Base-by-base conservation (phyloP, 2,113 vertebrate genomes). In the Corythaeola cristata region DNA sequence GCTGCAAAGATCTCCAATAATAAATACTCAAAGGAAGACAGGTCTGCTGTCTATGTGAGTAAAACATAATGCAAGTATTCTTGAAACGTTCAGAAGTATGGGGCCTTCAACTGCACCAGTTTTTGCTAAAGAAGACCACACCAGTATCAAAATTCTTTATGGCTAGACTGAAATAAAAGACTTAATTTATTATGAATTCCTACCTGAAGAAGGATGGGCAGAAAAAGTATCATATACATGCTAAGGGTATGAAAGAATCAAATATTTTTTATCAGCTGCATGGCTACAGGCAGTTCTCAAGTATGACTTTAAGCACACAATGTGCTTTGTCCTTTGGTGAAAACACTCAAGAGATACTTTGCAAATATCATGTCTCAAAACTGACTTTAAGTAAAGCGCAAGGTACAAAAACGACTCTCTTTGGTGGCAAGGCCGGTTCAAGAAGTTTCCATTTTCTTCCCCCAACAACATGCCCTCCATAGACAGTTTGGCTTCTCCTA, bases 41-140 rank as follows among this genome's bases (percentile, higher is more conserved):
- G 22, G 4, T 21, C 60, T 47, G 47, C 18, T 26, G 9, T 26
- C 47, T 41, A 11, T 5, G 19, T 2, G n/a, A 60, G 72, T 30
- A 39, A 71, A 85, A 44, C 24, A 9, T 4, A 68, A 84, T 1
- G 3, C 6, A 27, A 30, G 11, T 18, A 27, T 19, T 77, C 39
- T 26, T n/a, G 23, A 64, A 85, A 62, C 0, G 2, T 6, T 28
- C n/a, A 17, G 4, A 67, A 77, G 11, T 1, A n/a, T 0, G 6
- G 27, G 12, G 53, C 11, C 14, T 58, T 63, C 30, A 33, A 11
- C 27, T 32, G 20, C 39, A 39, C 5, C 5, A 0, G 8, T 21
- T 53, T 37, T 32, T 44, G 26, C 18, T 50, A 24, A 39, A 78
- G 41, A 66, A 17, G 27, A 50, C 10, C 19, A 32, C 37, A 44